Base-by-base conservation (phyloP, 2,888 invertebrate species). In the Nasonovia ribisnigri region DNA sequence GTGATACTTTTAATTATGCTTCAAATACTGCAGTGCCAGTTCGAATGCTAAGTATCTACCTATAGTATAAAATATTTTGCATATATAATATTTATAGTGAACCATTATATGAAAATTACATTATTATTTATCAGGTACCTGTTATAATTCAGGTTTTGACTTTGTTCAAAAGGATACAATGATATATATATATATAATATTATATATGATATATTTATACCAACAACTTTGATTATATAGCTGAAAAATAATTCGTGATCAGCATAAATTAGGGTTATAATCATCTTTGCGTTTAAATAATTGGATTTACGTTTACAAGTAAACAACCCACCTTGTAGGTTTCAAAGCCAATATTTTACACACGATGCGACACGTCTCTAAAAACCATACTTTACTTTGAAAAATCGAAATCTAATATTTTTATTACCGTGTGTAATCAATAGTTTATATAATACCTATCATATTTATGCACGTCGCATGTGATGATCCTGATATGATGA, bases 211-310 rank as follows among this genome's bases (percentile, higher is more conserved):
- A 48, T 42, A 84, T 42, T 51, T 42, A 84, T 36, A 60, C 43
- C 24, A 24, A 48, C 42, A n/a, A 29, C 51, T 84, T 91, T 91
- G 91, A 84, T 36, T 90, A 48, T 77, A 46, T 46, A 29, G 48
- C 29, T 36, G 91, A 84, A 90, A 90, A 90, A 84, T 91, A 91
- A 84, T 84, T 60, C 91, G 91, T 91, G 91, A 84, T 84, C 84
- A 84, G 91, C 91, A 91, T 91, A 91, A 91, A 91, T 91, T 91
- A 84, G 42, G 8, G 20, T 36, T 36, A 67, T 90, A 77, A 90
- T 77, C 48, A 36, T 77, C 67, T 90, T 90, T 51, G 24, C 46
- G 48, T 46, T 60, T 46, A 24, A 60, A 90, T 90, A 90, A 90
- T 67, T 67, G 67, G 90, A 90, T 77, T 77, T 77, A 36, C 36